Evolutionary conservation across 2,797 vertebrate genomes (phyloP).

Genomic region (Sebastes taczanowskii): DNA sequence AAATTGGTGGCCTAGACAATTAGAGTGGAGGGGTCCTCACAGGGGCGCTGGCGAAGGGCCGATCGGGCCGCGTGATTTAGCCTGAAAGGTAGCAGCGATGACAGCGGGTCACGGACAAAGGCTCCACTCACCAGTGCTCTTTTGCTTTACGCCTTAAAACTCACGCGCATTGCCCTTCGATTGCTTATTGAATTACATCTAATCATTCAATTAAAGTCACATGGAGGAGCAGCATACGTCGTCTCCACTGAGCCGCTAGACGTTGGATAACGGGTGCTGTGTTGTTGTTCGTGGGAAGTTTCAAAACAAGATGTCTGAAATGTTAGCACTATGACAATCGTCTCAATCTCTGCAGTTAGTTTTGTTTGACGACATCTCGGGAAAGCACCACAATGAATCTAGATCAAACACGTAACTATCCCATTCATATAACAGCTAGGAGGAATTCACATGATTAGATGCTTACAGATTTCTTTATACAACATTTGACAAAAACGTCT

Average conservation of each 20-base stretch:
- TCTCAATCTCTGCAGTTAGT: conserved; percentile 15
- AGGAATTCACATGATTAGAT: neutral
- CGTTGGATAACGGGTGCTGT: conserved; percentile 68
- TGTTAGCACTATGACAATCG: conserved; percentile 41
- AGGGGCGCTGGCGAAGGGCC: conserved; percentile 67
- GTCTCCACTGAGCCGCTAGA: conserved; percentile 57
- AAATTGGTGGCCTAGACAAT: conserved; percentile 67
- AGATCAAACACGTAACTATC: conserved; percentile 19
- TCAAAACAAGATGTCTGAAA: conserved; percentile 77
- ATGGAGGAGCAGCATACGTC: conserved; percentile 76
- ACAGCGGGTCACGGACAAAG: conserved; percentile 77
- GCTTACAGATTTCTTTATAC: neutral
- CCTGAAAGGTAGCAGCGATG: conserved; percentile 73
- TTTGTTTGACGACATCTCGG: conserved; percentile 24
- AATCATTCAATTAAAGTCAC: conserved; percentile 88
- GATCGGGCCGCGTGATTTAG: conserved; percentile 70
- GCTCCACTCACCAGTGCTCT: conserved; percentile 74
- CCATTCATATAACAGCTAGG: neutral
- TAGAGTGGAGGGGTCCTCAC: conserved; percentile 57
- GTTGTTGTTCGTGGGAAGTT: conserved; percentile 79
- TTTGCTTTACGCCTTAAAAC: conserved; percentile 82
- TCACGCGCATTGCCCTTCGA: conserved; percentile 79
- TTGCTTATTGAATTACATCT: conserved; percentile 85
- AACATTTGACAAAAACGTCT: neutral
- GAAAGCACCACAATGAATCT: conserved; percentile 38